These are phyloP conservation scores for Antechinus stuartii DNA, from an alignment of 2,113 vertebrate species.

Conservation along the genomic window DNA sequence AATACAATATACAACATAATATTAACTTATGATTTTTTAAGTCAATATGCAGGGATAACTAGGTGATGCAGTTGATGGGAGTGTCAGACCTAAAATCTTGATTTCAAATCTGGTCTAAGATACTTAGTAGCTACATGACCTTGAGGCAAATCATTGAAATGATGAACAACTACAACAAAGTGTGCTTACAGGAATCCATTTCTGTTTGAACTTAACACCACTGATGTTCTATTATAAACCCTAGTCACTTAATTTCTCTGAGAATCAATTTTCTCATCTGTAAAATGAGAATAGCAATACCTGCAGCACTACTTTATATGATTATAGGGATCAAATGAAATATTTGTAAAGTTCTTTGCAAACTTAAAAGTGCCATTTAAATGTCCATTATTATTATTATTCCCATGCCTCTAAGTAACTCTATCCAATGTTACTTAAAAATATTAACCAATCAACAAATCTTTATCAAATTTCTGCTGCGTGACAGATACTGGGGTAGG, in stretches of 20 bases:
- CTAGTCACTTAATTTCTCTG: background rate
- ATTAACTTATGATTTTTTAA: too few relatives aligned
- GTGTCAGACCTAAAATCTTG: too few relatives aligned
- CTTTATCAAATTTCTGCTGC: background rate
- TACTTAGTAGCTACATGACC: too few relatives aligned
- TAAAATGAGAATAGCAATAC: background rate
- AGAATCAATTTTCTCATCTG: background rate
- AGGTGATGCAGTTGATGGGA: too few relatives aligned
- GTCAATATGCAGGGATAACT: too few relatives aligned
- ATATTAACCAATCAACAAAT: background rate
- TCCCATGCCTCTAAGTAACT: background rate
- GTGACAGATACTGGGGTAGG: background rate
- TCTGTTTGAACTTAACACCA: background rate
- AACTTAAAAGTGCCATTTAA: background rate
- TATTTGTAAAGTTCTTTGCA: background rate
- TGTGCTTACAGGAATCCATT: background rate
- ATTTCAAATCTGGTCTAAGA: too few relatives aligned
- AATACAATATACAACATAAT: too few relatives aligned
- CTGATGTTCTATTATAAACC: background rate
- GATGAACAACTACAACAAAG: background rate
- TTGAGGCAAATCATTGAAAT: background rate
- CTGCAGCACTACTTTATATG: background rate
- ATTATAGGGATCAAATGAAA: background rate
- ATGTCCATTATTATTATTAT: background rate
- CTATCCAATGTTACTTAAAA: background rate